Evolutionary conservation across 2,797 vertebrate genomes (phyloP).

Genomic region (Morus bassanus): DNA sequence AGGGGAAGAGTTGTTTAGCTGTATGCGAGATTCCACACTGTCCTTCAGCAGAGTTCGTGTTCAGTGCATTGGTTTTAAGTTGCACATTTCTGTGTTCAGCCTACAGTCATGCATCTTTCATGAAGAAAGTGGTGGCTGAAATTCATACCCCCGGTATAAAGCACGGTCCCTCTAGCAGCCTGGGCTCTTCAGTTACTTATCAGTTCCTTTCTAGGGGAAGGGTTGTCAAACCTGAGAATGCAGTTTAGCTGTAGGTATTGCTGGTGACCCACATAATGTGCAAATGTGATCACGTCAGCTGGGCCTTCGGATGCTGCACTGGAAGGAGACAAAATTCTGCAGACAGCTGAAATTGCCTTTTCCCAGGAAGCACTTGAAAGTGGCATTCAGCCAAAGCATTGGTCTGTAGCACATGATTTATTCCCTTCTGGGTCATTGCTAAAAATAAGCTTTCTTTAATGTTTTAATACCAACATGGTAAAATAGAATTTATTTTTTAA

Average conservation of each 20-base stretch:
- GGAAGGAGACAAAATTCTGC: background rate
- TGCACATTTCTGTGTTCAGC: background rate
- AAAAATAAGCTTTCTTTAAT: conserved; percentile 26
- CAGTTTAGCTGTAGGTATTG: background rate
- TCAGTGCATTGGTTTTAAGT: background rate
- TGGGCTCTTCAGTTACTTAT: background rate
- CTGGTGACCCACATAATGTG: background rate
- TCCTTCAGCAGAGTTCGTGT: background rate
- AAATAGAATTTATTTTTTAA: background rate
- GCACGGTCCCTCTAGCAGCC: background rate
- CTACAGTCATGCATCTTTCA: background rate
- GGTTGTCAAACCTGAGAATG: background rate
- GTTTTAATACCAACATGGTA: background rate
- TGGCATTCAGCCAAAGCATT: background rate
- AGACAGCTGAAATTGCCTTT: background rate
- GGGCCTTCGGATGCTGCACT: accelerated
- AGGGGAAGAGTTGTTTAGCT: background rate
- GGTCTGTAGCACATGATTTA: background rate
- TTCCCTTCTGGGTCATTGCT: background rate
- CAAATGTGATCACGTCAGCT: background rate
- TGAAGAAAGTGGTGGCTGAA: background rate
- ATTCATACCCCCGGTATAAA: background rate
- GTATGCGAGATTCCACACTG: accelerated
- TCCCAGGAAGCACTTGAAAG: background rate
- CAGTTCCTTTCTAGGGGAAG: background rate